phyloP scores from a whole-genome alignment of 2,113 vertebrate genomes.

The Hippocampus zosterae region DNA sequence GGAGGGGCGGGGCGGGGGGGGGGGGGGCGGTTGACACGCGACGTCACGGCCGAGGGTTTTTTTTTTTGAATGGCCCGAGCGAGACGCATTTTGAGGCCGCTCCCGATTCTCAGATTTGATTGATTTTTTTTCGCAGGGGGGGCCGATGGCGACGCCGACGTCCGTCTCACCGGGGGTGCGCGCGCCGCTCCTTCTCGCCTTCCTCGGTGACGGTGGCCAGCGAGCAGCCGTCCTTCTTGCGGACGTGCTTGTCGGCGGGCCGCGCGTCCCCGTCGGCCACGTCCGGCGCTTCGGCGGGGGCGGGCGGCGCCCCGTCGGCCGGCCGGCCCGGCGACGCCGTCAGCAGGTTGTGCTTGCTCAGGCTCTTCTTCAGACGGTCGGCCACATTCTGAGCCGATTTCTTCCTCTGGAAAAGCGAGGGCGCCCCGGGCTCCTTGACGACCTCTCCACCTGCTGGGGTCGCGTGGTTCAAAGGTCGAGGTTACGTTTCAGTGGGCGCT shows the following conservation, averaged over 20 bases:
- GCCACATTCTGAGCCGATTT: conserved; percentile 74
- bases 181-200: conserved; percentile 29
- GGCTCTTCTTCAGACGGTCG: conserved; percentile 82
- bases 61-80: no score
- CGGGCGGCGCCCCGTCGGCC: not conserved
- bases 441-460: conserved; percentile 20
- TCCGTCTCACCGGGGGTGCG: not conserved
- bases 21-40: no score
- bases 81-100: no score
- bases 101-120: no score
- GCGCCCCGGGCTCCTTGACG: conserved; percentile 39
- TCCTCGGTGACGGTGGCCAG: conserved; percentile 87
- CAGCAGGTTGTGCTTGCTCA: conserved; percentile 81
- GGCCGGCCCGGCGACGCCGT: conserved; percentile 18
- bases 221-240: conserved; percentile 78
- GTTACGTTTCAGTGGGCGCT: no score
- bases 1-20: no score
- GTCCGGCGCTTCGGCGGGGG: conserved; percentile 16
- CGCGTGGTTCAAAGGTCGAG: not conserved
- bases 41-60: no score
- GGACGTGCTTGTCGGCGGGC: conserved; percentile 59
- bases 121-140: no score
- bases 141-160: no score
- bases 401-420: conserved; percentile 66
- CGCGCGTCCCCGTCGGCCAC: conserved; percentile 54